Evolutionary conservation across 1,140 invertebrate species (phyloP), one percentile per base, ranked within the genome.

Genomic region (Conus betulinus): DNA sequence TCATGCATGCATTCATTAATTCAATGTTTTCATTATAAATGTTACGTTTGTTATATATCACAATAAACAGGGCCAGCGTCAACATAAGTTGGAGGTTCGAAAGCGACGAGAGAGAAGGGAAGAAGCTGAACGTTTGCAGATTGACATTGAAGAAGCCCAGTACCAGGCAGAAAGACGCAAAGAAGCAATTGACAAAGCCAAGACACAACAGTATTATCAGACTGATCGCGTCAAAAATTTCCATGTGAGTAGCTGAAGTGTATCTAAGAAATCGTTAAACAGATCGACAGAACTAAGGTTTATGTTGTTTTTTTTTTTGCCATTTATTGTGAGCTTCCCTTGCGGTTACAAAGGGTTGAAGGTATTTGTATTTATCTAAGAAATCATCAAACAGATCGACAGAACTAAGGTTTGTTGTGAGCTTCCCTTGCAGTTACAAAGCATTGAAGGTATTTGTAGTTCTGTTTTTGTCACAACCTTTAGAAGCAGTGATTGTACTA

Each of bases 181-280:
- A 90, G 94, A 94, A 84, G 94, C 94, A 3, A 95, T 95, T 87
- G 95, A 95, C 79, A 95, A 95, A 89, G 95, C 95, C 11, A 95
- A 95, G 89, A 94, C 94, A 76, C 93, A 94, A 87, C 94, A 95
- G 90, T 95, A 95, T 90, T 95, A 95, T 84, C 94, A 95, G 86
- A 95, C 95, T 76, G 95, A 95, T 87, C 88, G 95, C 88, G 93
- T 95, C 39, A 95, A 95, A 91, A 90, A 88, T 39, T 95, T 95
- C 91, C 95, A 95, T 94, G 95, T 95, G 92, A 93, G 93, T 92
- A 55, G 15, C 15, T n/a, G n/a, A 55, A 39, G 39, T 39, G 39
- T 39, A 39, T 3, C 39, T 39, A 39, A 39, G 39, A 39, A 39
- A 39, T 39, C 39, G 39, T 39, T 39, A 39, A 39, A 39, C 39